phyloP scores from a whole-genome alignment of 2,888 invertebrate species.

The Cephus spinipes region DNA sequence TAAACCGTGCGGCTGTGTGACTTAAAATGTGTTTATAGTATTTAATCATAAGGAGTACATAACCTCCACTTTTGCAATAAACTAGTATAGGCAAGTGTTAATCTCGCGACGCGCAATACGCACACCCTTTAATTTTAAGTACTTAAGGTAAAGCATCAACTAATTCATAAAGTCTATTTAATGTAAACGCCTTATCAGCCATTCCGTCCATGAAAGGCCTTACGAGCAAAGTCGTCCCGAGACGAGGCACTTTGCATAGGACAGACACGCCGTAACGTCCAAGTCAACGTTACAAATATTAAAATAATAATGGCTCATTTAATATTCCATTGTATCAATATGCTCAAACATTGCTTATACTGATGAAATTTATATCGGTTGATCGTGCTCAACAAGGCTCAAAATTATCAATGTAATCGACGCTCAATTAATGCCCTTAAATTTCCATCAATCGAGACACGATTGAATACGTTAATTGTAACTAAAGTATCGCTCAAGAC shows the following conservation, averaged over 20 bases:
- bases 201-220: slow-evolving; percentile 64
- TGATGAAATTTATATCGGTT: background rate
- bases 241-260: slow-evolving; percentile 53
- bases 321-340: background rate
- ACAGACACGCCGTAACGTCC: slow-evolving; percentile 35
- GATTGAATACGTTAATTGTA: background rate
- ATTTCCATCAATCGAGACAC: background rate
- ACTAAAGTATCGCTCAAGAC: background rate
- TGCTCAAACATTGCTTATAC: background rate
- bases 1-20: slow-evolving; percentile 55
- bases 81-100: background rate
- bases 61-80: background rate
- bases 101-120: background rate
- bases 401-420: background rate
- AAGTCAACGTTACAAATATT: background rate
- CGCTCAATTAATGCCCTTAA: background rate
- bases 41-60: background rate
- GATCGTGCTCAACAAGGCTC: background rate
- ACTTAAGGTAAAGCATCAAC: background rate
- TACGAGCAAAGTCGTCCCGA: slow-evolving; percentile 44
- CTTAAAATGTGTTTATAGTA: slow-evolving; percentile 39
- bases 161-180: background rate
- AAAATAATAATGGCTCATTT: background rate
- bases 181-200: slow-evolving; percentile 51
- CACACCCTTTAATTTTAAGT: background rate